Evolutionary conservation across 2,113 vertebrate species (phyloP).

Genomic region (Ifrita kowaldi): DNA sequence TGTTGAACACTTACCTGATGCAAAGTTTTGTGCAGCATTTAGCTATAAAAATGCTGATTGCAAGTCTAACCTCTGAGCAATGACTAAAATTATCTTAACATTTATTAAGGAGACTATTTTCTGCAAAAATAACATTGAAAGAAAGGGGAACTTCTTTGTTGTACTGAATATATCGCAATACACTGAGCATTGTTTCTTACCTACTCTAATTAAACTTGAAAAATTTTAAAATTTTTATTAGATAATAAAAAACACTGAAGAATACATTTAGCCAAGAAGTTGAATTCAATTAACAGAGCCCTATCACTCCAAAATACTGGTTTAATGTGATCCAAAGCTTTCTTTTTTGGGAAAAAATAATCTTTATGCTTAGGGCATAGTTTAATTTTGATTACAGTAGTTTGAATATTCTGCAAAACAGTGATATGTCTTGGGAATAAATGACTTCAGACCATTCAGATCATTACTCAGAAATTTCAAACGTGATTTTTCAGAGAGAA

Average conservation of each 20-base stretch:
- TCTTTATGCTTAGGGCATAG: not conserved
- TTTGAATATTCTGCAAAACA: constrained; percentile 12
- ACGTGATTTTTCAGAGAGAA: not conserved
- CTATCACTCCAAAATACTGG: not conserved
- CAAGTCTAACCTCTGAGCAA: not conserved
- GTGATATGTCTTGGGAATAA: constrained; percentile 12
- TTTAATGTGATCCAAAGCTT: not conserved
- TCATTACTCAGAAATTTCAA: constrained; percentile 31
- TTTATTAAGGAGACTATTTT: not conserved
- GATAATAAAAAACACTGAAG: not conserved
- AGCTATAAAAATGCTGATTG: not conserved
- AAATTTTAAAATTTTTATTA: not conserved
- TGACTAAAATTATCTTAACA: not conserved
- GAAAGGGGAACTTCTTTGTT: not conserved
- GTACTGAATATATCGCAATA: not conserved
- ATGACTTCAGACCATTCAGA: not conserved
- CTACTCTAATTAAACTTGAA: not conserved
- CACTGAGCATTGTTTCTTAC: not conserved
- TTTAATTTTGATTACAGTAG: constrained; percentile 11
- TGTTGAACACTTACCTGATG: not conserved
- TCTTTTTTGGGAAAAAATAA: not conserved
- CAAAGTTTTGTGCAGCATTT: not conserved
- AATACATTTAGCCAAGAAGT: not conserved
- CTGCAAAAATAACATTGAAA: not conserved
- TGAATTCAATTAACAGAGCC: not conserved